Evolutionary conservation across 2,888 invertebrate species (phyloP).

Genomic region (Stenolophus ochropezus): DNA sequence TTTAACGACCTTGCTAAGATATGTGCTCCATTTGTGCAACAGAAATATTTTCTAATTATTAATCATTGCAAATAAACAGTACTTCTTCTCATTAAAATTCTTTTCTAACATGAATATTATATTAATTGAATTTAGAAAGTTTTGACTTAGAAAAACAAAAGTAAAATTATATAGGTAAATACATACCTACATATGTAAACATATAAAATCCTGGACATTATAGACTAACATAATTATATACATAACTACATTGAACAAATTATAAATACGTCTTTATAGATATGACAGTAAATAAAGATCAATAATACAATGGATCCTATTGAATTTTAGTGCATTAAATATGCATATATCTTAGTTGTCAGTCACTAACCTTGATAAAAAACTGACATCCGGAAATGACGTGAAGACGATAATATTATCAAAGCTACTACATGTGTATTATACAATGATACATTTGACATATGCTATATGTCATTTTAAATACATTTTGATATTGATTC

Average conservation of each 20-base stretch:
- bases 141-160: too few relatives aligned
- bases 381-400: slow-evolving; percentile 32
- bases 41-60: slow-evolving; percentile 1
- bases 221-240: too few relatives aligned
- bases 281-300: background rate
- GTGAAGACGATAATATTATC: slow-evolving; percentile 23
- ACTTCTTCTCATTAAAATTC: slow-evolving; percentile 23
- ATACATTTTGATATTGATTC: too few relatives aligned
- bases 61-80: slow-evolving; percentile 7
- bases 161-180: too few relatives aligned
- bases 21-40: slow-evolving; percentile 8
- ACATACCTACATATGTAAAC: too few relatives aligned
- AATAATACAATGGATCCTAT: slow-evolving; percentile 24
- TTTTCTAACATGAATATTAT: background rate
- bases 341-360: slow-evolving; percentile 12
- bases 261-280: background rate
- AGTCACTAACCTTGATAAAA: slow-evolving; percentile 22
- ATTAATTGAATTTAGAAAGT: slow-evolving; percentile 24
- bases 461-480: background rate
- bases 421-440: slow-evolving; percentile 13
- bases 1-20: background rate
- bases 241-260: too few relatives aligned
- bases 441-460: background rate
- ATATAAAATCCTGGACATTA: too few relatives aligned
- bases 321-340: slow-evolving; percentile 15